Evolutionary conservation across 2,888 invertebrate genomes (phyloP), one percentile per base, ranked within the genome.

Genomic region (Molorchus minor): DNA sequence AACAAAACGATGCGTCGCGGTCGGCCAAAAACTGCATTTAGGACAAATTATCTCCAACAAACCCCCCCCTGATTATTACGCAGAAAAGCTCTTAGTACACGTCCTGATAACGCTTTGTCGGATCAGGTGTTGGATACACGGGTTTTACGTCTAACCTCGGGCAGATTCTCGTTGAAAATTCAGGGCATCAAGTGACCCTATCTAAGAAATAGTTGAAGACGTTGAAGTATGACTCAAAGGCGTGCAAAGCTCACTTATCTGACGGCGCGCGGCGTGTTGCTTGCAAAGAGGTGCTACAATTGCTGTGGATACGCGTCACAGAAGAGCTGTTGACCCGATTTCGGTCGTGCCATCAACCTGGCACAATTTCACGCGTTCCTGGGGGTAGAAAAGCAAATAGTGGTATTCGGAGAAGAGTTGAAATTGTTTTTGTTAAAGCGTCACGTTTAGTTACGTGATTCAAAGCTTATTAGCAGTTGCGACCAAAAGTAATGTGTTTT

Each of bases 321-420:
- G 33, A 33, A 49, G 38, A 49, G 38, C 38, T 29, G 49, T 49
- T 49, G 49, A 49, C 49, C 49, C 25, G 49, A 40, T 49, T 49
- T 25, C 38, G n/a, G n/a, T 16, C 15, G 49, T 40, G 49, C 49
- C 38, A 15, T 21, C 38, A 38, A 49, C 38, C 38, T 38, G 38
- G 2, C 45, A 33, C 19, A n/a, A 5, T 16, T 15, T 30, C 10
- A 33, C 12, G 17, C 45, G 12, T 5, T 30, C 30, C 45, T n/a
- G n/a, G 45, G 17, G 45, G 33, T 19, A 19, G 17, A 45, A 30
- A 30, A 3, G 45, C 19, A 45, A 45, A 45, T 17, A 30, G 33
- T 15, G 3, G 16, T n/a, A n/a, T n/a, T n/a, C n/a, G n/a, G n/a
- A n/a, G n/a, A n/a, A n/a, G n/a, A n/a, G n/a, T n/a, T n/a, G n/a